Evolutionary conservation across 2,113 vertebrate species (phyloP), one percentile per base, ranked within the genome.

Genomic region (Percina caprodes): DNA sequence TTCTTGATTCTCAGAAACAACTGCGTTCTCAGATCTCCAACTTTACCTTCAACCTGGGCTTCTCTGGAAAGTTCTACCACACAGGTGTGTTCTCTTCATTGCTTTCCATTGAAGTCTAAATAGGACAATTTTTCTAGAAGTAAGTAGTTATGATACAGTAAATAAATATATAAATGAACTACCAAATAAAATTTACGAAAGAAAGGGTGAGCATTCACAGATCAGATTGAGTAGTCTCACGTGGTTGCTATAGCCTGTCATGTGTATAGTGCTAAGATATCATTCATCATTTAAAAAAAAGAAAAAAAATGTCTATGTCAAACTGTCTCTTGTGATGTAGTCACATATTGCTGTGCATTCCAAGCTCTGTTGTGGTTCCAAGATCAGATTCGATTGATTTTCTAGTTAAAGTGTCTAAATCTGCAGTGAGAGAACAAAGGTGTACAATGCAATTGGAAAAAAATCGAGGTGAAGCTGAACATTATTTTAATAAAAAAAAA

Each of bases 1-100:
- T 95, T 5, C 91, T 94, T 52, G 94, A 95, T 23, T 93, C 94
- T 11, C 94, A 95, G 89, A 92, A 87, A 46, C 90, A 92, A 65
- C 89, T 95, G 63, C 92, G 94, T n/a, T 92, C 93, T 75, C 93
- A 93, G 24, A 92, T 95, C 78, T 93, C 93, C 39, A 95, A 95
- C 90, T 95, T 95, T 33, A 95, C 94, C 77, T 95, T 95, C 82
- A 95, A 95, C 86, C 76, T 95, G 69, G 94, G 94, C 33, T 95
- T 94, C 87, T 95, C 94, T 23, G 94, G 94, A 35, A 95, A 95
- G 80, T 95, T 95, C 77, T 94, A 95, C 84, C 94, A 95, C 81
- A 95, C 94, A 90, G 94, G 94, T 94, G 51, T n/a, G 86, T 89
- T 59, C 19, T 51, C 14, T 76, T 65, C n/a, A 14, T 23, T 21